These are phyloP conservation scores for Parapsyche elsis DNA, from an alignment of 1,140 invertebrate genomes.

Conservation along the genomic window DNA sequence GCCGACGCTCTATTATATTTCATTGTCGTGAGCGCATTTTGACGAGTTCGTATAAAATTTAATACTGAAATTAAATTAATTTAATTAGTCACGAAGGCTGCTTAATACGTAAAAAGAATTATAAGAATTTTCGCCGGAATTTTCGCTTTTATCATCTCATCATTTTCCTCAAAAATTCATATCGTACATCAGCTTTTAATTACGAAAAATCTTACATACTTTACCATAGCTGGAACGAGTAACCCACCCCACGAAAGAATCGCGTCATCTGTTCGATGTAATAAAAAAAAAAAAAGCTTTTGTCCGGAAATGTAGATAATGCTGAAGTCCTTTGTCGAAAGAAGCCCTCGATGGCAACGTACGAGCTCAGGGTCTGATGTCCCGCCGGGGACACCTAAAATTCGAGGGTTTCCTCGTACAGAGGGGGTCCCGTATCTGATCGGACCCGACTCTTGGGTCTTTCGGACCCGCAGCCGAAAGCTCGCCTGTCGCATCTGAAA, in stretches of 20 bases:
- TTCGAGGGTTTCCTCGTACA: not conserved
- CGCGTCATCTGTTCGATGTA: not conserved
- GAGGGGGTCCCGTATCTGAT: not conserved
- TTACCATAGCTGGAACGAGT: too few relatives aligned
- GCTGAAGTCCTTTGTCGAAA: constrained; percentile 3
- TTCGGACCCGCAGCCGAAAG: not conserved
- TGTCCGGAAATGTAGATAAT: constrained; percentile 8
- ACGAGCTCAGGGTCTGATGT: not conserved
- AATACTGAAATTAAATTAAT: constrained; percentile 15
- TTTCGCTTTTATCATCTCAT: too few relatives aligned
- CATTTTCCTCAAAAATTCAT: too few relatives aligned
- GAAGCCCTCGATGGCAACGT: not conserved
- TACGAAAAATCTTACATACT: too few relatives aligned
- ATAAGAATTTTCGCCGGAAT: too few relatives aligned
- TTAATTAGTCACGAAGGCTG: not conserved
- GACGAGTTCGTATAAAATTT: constrained; percentile 16
- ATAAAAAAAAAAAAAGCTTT: constrained; percentile 1
- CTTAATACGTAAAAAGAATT: too few relatives aligned
- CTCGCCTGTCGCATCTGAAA: not conserved
- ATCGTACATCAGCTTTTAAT: too few relatives aligned
- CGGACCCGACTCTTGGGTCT: not conserved
- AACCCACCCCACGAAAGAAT: not conserved
- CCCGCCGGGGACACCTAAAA: constrained; percentile 9
- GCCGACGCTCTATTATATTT: not conserved
- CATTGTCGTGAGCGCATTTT: not conserved